Evolutionary conservation across 2,113 vertebrate genomes (phyloP).

Genomic region (Oncorhynchus keta): DNA sequence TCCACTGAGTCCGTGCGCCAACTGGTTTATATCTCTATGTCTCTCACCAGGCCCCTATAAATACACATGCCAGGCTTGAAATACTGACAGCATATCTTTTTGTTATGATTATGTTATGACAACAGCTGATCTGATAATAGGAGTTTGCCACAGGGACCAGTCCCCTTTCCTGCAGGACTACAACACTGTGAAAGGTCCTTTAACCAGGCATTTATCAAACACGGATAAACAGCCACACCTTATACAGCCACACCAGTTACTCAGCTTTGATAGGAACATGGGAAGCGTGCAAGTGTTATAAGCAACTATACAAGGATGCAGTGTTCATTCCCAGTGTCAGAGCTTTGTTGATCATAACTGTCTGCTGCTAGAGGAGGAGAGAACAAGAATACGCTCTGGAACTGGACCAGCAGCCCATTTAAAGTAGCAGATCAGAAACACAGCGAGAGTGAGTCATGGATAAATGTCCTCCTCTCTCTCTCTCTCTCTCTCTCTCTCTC

Average conservation of each 20-base stretch:
- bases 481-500: not conserved
- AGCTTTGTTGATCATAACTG: conserved; percentile 49
- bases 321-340: not conserved
- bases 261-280: not conserved
- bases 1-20: not conserved
- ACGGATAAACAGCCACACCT: not conserved
- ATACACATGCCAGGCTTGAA: conserved; percentile 13
- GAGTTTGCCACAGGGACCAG: conserved; percentile 23
- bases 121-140: conserved; percentile 30
- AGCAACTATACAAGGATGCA: not conserved
- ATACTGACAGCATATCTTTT: conserved; percentile 3
- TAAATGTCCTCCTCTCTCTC: not conserved
- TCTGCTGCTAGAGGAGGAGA: conserved; percentile 1
- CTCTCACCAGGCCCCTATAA: not conserved
- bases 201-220: not conserved
- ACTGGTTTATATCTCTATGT: not conserved
- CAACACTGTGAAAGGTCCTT: not conserved
- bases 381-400: conserved; percentile 27
- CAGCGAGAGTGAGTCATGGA: not conserved
- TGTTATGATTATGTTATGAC: conserved; percentile 56
- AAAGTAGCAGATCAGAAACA: not conserved
- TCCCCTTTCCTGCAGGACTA: conserved; percentile 18
- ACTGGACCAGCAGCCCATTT: conserved; percentile 39
- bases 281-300: not conserved
- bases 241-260: not conserved